These are phyloP conservation scores for Graphium colonna DNA, from an alignment of 2,888 invertebrate species.

Conservation along the genomic window DNA sequence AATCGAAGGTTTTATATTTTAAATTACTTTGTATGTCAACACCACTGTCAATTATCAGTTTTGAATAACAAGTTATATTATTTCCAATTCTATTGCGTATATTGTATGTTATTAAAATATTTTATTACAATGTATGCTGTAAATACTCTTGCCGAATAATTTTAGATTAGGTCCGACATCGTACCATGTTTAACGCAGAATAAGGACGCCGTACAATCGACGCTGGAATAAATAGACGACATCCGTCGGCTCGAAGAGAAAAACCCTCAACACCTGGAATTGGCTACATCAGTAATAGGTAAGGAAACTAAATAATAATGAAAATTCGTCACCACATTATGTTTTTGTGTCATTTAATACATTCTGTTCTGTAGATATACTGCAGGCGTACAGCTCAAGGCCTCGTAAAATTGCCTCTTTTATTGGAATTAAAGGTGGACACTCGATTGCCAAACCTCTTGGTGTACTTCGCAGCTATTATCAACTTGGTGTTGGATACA, in stretches of 20 bases:
- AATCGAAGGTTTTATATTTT: no score
- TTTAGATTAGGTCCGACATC: conserved; percentile 88
- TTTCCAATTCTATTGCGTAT: no score
- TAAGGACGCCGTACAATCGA: conserved; percentile 85
- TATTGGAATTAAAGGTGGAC: conserved; percentile 93
- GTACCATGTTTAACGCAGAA: conserved; percentile 84
- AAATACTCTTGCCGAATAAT: no score
- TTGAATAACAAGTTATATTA: no score
- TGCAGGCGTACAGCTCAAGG: conserved; percentile 82
- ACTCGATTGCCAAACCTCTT: conserved; percentile 89
- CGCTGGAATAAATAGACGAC: conserved; percentile 86
- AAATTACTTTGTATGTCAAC: no score
- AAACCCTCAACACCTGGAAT: conserved; percentile 82
- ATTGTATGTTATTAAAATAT: no score
- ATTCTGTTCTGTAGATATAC: conserved; percentile 77
- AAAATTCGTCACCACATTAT: no score
- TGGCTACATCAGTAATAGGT: conserved; percentile 86
- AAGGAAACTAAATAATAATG: no score
- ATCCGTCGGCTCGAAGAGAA: conserved; percentile 85
- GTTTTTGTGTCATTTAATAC: no score
- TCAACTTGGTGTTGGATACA: conserved; percentile 89
- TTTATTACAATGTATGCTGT: no score
- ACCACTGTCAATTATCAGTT: no score
- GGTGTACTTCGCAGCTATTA: conserved; percentile 90
- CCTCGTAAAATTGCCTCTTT: conserved; percentile 88